Percentiles rank a stretch among this genome's conserved stretches.
Conservation (phyloP, 2,888 invertebrate species). For the Andrena haemorrhoa region DNA sequence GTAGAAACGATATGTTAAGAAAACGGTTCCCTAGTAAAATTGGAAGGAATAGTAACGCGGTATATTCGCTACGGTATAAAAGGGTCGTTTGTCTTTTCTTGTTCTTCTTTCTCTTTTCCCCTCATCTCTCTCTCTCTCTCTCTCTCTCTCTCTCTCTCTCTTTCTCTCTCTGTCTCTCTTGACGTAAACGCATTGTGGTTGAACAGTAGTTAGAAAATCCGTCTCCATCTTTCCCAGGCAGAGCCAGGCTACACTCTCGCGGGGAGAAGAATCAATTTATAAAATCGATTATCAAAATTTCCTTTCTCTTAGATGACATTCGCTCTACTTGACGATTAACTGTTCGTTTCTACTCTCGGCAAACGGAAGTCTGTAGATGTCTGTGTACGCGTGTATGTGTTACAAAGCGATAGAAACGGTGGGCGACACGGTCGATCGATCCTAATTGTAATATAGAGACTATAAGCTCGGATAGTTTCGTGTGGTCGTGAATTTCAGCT, state of each 20-base stretch:
- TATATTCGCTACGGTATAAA: conserved; percentile 49
- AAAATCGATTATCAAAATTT: conserved; percentile 47
- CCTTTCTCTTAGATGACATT: neutral
- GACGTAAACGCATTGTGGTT: conserved; percentile 4
- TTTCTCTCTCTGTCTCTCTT: neutral
- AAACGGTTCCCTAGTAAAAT: conserved; percentile 52
- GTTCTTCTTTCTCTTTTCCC: neutral
- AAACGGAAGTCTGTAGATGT: conserved; percentile 12
- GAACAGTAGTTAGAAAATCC: conserved; percentile 17
- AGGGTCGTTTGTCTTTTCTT: conserved; percentile 20
- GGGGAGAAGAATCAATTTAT: conserved; percentile 37
- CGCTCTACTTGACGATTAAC: conserved; percentile 14
- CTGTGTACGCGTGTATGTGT: conserved; percentile 8
- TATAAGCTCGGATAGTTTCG: conserved; percentile 61
- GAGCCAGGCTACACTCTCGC: neutral
- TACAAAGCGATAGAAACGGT: conserved; percentile 54
- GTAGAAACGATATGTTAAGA: conserved; percentile 58
- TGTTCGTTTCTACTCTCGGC: neutral
- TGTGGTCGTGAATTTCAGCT: conserved; percentile 46
- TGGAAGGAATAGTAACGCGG: conserved; percentile 35
- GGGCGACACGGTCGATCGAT: conserved; percentile 33
- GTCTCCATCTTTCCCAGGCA: neutral
- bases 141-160: neutral
- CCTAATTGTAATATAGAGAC: conserved; percentile 40
- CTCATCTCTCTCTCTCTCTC: no score